These are phyloP conservation scores for Zaprionus africanus DNA, from an alignment of 1,140 invertebrate genomes.

Conservation along the genomic window DNA sequence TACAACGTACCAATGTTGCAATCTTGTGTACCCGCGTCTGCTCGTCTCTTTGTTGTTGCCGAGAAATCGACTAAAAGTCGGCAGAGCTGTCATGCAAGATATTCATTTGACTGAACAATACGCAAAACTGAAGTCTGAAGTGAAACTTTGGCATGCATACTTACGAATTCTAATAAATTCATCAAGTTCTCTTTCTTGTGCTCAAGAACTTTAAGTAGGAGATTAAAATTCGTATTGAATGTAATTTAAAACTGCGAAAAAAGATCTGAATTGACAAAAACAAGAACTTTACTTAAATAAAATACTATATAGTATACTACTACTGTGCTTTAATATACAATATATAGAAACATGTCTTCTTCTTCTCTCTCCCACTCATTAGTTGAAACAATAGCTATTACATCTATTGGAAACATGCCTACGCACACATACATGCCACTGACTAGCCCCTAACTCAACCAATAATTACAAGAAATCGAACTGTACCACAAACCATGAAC, in stretches of 20 bases:
- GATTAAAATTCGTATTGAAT: background rate
- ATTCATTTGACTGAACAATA: conserved; percentile 52
- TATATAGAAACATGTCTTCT: background rate
- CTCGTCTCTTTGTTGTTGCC: conserved; percentile 24
- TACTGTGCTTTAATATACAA: too few species aligned
- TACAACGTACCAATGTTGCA: conserved; percentile 68
- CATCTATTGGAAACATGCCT: background rate
- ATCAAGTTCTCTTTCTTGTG: background rate
- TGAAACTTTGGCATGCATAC: conserved; percentile 3
- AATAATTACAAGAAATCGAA: background rate
- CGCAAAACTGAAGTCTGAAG: conserved; percentile 12
- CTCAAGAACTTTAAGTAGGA: background rate
- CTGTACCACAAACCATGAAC: background rate
- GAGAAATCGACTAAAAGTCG: conserved; percentile 68
- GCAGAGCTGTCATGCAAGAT: conserved; percentile 55
- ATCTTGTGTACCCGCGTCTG: conserved; percentile 33
- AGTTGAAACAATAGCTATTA: background rate
- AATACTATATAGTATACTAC: background rate
- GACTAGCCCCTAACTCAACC: conserved; percentile 1
- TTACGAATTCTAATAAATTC: background rate
- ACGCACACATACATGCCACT: background rate
- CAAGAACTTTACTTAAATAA: too few species aligned
- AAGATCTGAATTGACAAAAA: background rate
- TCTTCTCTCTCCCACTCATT: background rate
- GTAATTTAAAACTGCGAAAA: background rate